A percentile compares a stretch with the other conserved stretches of the same genome.
Evolutionary conservation across 2,113 vertebrate genomes (phyloP).

Genomic region (Poeciliopsis turrubarensis): DNA sequence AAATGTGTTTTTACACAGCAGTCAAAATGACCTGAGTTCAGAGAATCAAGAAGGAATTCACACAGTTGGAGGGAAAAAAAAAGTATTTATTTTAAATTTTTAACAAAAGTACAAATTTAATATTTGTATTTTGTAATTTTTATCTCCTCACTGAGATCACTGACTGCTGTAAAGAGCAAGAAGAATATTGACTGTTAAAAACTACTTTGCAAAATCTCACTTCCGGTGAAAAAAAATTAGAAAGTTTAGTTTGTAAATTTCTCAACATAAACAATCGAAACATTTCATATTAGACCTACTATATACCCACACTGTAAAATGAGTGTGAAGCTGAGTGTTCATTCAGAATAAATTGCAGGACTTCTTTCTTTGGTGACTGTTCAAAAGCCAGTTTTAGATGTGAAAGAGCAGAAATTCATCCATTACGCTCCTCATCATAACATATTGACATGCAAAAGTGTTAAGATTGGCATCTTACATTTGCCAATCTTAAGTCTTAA

Average conservation of each 20-base stretch:
- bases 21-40: too few relatives aligned
- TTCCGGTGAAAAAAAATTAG: neutral
- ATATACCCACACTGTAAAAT: neutral
- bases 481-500: too few relatives aligned
- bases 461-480: too few relatives aligned
- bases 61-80: too few relatives aligned
- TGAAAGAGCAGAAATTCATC: neutral
- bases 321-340: neutral
- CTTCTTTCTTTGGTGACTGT: neutral
- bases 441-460: neutral
- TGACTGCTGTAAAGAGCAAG: neutral
- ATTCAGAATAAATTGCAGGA: too few relatives aligned
- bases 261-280: too few relatives aligned
- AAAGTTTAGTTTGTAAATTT: too few relatives aligned
- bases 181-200: neutral
- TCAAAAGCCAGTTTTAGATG: neutral
- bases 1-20: too few relatives aligned
- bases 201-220: neutral
- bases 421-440: neutral
- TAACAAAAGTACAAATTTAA: too few relatives aligned
- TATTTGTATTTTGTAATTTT: neutral
- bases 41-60: too few relatives aligned
- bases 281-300: too few relatives aligned
- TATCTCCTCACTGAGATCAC: neutral
- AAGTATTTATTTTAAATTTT: too few relatives aligned